These are phyloP conservation scores for Phycodurus eques DNA, from an alignment of 2,113 vertebrate species.

Conservation along the genomic window DNA sequence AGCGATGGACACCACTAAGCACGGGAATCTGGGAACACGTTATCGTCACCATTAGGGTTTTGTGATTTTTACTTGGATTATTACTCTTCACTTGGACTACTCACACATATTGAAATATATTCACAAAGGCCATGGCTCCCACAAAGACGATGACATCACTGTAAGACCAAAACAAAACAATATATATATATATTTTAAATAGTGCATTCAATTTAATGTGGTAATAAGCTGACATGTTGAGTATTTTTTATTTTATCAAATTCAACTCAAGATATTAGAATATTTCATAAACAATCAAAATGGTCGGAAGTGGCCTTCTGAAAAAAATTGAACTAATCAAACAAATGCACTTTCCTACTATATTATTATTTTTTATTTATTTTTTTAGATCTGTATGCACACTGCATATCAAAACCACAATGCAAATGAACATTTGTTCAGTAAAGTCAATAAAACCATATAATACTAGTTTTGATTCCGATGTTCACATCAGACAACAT, in stretches of 20 bases:
- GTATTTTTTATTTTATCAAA: too few relatives aligned
- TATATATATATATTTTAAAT: too few relatives aligned
- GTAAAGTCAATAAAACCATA: neutral
- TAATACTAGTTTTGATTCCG: neutral
- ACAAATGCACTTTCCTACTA: too few relatives aligned
- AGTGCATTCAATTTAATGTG: too few relatives aligned
- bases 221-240: too few relatives aligned
- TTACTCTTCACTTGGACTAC: conserved; percentile 1
- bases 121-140: conserved; percentile 25
- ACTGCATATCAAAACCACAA: neutral
- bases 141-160: conserved; percentile 27
- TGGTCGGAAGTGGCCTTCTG: too few relatives aligned
- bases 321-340: too few relatives aligned
- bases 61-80: neutral
- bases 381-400: too few relatives aligned
- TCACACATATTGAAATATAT: conserved; percentile 47
- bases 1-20: conserved; percentile 34
- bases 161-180: neutral
- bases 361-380: too few relatives aligned
- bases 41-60: neutral
- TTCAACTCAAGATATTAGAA: too few relatives aligned
- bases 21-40: conserved; percentile 45
- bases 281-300: too few relatives aligned
- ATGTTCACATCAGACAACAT: neutral
- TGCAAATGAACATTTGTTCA: neutral